phyloP scores from a whole-genome alignment of 2,888 invertebrate species.

The Abrostola triplasia region DNA sequence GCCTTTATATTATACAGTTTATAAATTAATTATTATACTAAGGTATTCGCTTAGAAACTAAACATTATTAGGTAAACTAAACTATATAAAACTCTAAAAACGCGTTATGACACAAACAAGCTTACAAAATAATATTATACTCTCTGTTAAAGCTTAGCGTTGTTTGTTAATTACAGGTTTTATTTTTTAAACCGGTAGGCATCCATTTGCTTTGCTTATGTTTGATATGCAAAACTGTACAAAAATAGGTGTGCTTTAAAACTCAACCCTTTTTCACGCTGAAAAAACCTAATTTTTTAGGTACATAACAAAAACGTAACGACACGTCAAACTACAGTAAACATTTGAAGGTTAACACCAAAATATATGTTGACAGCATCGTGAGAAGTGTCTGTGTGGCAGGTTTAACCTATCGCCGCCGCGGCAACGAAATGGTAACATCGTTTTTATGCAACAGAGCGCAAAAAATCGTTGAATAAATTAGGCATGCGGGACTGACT shows the following conservation, averaged over 20 bases:
- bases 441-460: slow-evolving; percentile 39
- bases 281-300: slow-evolving; percentile 22
- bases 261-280: slow-evolving; percentile 8
- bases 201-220: slow-evolving; percentile 8
- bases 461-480: slow-evolving; percentile 47
- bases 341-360: slow-evolving; percentile 16
- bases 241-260: slow-evolving; percentile 11
- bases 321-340: slow-evolving; percentile 16
- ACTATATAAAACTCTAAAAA: too few relatives aligned
- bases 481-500: slow-evolving; percentile 24
- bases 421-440: slow-evolving; percentile 4
- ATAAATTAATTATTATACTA: too few relatives aligned
- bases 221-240: slow-evolving; percentile 15
- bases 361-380: slow-evolving; percentile 26
- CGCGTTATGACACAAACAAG: too few relatives aligned
- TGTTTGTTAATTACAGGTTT: slow-evolving; percentile 20
- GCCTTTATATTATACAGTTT: too few relatives aligned
- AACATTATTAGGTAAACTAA: too few relatives aligned
- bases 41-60: too few relatives aligned
- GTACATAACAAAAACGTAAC: slow-evolving; percentile 19
- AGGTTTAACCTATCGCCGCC: background rate
- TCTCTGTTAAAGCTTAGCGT: background rate
- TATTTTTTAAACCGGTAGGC: slow-evolving; percentile 18
- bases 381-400: slow-evolving; percentile 1
- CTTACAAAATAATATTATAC: too few relatives aligned